phyloP scores from a whole-genome alignment of 1,140 invertebrate genomes.

The Drosophila tristis region DNA sequence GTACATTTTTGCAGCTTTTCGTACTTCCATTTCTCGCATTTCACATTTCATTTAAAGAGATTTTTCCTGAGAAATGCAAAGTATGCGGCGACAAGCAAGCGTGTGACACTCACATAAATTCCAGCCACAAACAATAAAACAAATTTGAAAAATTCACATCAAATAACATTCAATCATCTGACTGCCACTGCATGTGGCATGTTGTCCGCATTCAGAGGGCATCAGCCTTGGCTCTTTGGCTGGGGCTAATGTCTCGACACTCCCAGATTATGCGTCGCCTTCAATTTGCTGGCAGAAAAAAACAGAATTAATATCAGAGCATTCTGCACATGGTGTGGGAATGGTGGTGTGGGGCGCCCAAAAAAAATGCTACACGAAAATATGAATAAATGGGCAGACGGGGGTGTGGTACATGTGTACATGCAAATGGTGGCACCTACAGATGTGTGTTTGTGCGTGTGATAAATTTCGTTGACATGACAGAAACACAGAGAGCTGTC shows the following conservation, averaged over 20 bases:
- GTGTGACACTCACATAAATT: conserved; percentile 65
- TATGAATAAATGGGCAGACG: conserved; percentile 72
- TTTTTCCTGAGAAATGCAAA: conserved; percentile 34
- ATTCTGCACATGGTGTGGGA: conserved; percentile 4
- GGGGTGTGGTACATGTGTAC: conserved; percentile 12
- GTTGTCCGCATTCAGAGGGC: not conserved
- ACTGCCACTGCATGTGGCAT: not conserved
- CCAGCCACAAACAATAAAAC: conserved; percentile 34
- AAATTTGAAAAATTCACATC: conserved; percentile 51
- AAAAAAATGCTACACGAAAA: conserved; percentile 39
- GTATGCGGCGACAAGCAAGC: conserved; percentile 32
- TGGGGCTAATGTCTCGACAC: conserved; percentile 19
- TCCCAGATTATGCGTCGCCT: conserved; percentile 21
- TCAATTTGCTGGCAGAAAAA: conserved; percentile 27
- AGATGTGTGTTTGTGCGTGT: conserved; percentile 59
- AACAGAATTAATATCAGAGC: conserved; percentile 38
- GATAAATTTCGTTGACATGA: conserved; percentile 71
- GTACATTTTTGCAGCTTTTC: not conserved
- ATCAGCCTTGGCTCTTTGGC: not conserved
- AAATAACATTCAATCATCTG: conserved; percentile 73
- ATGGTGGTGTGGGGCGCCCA: not conserved
- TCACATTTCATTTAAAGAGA: conserved; percentile 22
- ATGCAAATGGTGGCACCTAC: conserved; percentile 69
- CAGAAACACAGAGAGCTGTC: conserved; percentile 32
- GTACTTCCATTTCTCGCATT: not conserved